Evolutionary conservation across 2,888 invertebrate genomes (phyloP).

Genomic region (Drosophila neonasuta): DNA sequence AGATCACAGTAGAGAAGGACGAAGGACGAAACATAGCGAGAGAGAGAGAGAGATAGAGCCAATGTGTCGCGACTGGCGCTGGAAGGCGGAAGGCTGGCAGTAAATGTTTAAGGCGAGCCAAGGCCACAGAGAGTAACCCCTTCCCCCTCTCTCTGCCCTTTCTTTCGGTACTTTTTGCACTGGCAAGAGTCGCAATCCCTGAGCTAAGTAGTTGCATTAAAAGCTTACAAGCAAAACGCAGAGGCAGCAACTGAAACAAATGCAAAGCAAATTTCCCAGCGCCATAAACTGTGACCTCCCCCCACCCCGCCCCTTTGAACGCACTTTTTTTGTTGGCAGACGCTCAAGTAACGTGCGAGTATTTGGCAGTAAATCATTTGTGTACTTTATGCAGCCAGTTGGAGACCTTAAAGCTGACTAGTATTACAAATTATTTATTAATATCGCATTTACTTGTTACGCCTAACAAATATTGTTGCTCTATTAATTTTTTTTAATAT

Average conservation of each 20-base stretch:
- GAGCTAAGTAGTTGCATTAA: slow-evolving; percentile 75
- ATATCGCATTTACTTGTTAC: no score
- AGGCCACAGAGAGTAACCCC: slow-evolving; percentile 54
- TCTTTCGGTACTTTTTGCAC: background rate
- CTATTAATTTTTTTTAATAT: no score
- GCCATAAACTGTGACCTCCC: slow-evolving; percentile 32
- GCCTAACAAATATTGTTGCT: no score
- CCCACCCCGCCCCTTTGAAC: background rate
- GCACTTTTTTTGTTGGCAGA: slow-evolving; percentile 58
- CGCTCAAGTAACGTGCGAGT: slow-evolving; percentile 58
- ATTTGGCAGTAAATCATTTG: slow-evolving; percentile 55
- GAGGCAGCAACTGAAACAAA: slow-evolving; percentile 56
- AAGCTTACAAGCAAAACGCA: slow-evolving; percentile 57
- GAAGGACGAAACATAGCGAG: slow-evolving; percentile 3
- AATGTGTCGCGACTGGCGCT: slow-evolving; percentile 61
- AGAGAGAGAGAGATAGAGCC: slow-evolving; percentile 37
- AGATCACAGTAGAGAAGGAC: slow-evolving; percentile 40
- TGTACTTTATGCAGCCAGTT: slow-evolving; percentile 20
- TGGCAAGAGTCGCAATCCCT: slow-evolving; percentile 22
- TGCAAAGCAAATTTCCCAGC: slow-evolving; percentile 47
- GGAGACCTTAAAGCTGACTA: slow-evolving; percentile 35
- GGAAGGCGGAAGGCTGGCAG: slow-evolving; percentile 33
- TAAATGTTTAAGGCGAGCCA: slow-evolving; percentile 64
- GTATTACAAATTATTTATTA: no score
- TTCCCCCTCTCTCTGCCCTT: background rate